These are phyloP conservation scores for Aplocera efformata DNA, from an alignment of 2,888 invertebrate genomes.

Conservation along the genomic window DNA sequence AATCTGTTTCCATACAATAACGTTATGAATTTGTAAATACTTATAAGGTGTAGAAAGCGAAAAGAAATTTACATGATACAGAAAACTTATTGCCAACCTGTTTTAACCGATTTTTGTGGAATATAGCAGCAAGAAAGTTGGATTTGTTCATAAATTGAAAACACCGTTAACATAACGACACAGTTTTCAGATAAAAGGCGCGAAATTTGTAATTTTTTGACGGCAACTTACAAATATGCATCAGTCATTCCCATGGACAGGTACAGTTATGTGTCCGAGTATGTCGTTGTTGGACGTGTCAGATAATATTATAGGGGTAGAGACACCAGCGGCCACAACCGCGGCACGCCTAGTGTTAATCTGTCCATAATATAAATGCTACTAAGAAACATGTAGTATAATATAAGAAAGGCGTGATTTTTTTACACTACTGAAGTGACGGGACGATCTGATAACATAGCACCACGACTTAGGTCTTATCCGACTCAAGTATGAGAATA, in stretches of 20 bases:
- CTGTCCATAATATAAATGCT: too few species aligned
- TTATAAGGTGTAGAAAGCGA: slow-evolving; percentile 19
- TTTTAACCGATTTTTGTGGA: slow-evolving; percentile 38
- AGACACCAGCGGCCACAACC: too few species aligned
- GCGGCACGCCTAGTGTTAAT: too few species aligned
- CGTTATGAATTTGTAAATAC: slow-evolving; percentile 3
- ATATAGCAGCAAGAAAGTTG: slow-evolving; percentile 39
- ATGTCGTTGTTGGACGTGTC: slow-evolving; percentile 31
- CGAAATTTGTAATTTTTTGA: slow-evolving; percentile 67
- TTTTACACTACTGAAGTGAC: too few species aligned
- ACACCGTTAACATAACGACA: slow-evolving; percentile 65
- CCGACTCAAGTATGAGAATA: too few species aligned
- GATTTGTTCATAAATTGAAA: slow-evolving; percentile 50
- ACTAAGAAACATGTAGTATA: too few species aligned
- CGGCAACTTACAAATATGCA: slow-evolving; percentile 40
- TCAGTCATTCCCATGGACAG: slow-evolving; percentile 31
- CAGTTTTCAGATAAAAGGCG: slow-evolving; percentile 58
- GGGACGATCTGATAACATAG: too few species aligned
- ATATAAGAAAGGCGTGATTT: too few species aligned
- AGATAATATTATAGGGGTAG: slow-evolving; percentile 15
- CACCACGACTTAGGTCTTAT: too few species aligned
- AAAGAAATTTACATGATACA: slow-evolving; percentile 30
- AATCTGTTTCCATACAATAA: too few species aligned
- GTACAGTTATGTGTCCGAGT: slow-evolving; percentile 38
- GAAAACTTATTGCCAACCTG: slow-evolving; percentile 33